phyloP scores from a whole-genome alignment of 2,888 invertebrate genomes.

The Ectobius pallidus region DNA sequence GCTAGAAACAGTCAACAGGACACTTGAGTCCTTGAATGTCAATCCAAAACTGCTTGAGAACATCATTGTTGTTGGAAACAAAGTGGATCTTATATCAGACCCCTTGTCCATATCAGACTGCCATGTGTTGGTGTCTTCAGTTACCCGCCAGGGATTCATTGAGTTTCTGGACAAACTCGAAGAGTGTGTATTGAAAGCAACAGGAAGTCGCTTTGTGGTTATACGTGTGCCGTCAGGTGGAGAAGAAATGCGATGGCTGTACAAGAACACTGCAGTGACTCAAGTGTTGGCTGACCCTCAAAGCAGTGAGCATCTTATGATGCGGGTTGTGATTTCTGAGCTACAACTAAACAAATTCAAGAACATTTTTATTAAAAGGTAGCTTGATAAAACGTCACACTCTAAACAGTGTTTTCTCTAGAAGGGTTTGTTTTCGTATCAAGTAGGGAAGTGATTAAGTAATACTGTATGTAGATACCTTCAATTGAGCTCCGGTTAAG shows the following conservation, averaged over 20 bases:
- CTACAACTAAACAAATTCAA: conserved; percentile 63
- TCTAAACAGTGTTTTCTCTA: too few species aligned
- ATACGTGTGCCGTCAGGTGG: conserved; percentile 66
- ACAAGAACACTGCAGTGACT: conserved; percentile 67
- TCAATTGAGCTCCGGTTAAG: too few species aligned
- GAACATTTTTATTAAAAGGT: conserved; percentile 48
- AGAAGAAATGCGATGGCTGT: conserved; percentile 65
- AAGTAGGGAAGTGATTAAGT: too few species aligned
- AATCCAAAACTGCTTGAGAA: conserved; percentile 56
- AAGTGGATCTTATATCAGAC: conserved; percentile 63
- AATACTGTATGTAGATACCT: too few species aligned
- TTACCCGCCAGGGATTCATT: too few species aligned
- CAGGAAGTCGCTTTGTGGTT: conserved; percentile 59
- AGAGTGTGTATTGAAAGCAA: conserved; percentile 58
- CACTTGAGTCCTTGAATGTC: conserved; percentile 63
- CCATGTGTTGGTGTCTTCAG: conserved; percentile 53
- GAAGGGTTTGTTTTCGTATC: too few species aligned
- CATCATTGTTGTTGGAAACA: conserved; percentile 76
- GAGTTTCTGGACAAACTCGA: conserved; percentile 57
- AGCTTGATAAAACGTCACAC: too few species aligned
- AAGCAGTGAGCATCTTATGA: conserved; percentile 60
- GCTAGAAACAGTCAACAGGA: conserved; percentile 69
- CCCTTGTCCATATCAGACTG: conserved; percentile 40
- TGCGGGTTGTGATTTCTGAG: conserved; percentile 64
- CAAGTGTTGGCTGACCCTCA: conserved; percentile 57